These are phyloP conservation scores for Theocolax elegans DNA, from an alignment of 1,140 invertebrate species.

Conservation along the genomic window DNA sequence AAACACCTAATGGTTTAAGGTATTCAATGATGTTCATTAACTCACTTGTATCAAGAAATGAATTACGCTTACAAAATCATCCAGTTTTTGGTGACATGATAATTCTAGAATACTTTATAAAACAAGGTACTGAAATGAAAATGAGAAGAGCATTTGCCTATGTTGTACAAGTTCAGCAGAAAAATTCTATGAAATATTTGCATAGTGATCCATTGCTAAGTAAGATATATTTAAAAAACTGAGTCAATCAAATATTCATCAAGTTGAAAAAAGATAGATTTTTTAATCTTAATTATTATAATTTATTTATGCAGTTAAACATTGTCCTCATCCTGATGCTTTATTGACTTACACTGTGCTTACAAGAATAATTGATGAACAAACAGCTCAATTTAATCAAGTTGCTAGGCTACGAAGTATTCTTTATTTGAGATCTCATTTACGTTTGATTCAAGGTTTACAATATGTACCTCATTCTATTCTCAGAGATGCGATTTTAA, in stretches of 20 bases:
- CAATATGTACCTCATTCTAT: conserved; percentile 63
- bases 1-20: conserved; percentile 29
- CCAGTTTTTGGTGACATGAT: conserved; percentile 53
- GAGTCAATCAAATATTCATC: too few relatives aligned
- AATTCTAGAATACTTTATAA: conserved; percentile 47
- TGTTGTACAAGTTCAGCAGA: conserved; percentile 42
- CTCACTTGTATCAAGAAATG: conserved; percentile 42
- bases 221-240: conserved; percentile 23
- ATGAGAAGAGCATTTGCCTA: conserved; percentile 51
- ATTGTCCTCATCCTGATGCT: conserved; percentile 39
- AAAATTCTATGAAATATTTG: conserved; percentile 39
- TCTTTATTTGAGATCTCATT: conserved; percentile 49
- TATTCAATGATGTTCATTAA: conserved; percentile 48
- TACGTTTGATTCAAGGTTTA: conserved; percentile 64
- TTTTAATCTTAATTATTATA: not conserved
- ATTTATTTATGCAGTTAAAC: conserved; percentile 8
- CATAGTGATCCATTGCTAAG: conserved; percentile 46
- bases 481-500: conserved; percentile 54
- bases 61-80: conserved; percentile 36
- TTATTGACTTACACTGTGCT: conserved; percentile 49
- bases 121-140: not conserved
- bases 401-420: conserved; percentile 49
- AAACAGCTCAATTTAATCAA: conserved; percentile 41
- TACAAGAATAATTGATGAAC: conserved; percentile 46
- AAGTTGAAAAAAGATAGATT: not conserved